Evolutionary conservation across 2,888 invertebrate species (phyloP), one percentile per base, ranked within the genome.

Genomic region (Drosophila macrospina): DNA sequence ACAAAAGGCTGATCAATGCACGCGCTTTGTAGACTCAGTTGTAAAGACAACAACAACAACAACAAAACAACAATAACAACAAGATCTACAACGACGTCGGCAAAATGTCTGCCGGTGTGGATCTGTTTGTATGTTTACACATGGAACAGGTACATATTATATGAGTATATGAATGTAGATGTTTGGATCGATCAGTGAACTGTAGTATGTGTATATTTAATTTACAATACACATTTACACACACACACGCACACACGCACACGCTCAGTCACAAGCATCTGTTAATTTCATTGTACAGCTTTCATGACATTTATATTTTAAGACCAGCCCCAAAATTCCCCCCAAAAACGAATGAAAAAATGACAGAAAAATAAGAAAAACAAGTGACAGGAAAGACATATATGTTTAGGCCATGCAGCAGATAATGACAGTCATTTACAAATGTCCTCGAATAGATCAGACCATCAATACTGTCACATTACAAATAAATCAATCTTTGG

Each of bases 1-100:
- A 86, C 83, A 86, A 83, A 86, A 74, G 86, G 52, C 67, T 45
- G 73, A 62, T 74, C 73, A 75, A 76, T 83, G 80, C 84, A 80
- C 69, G 66, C 65, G 78, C 61, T 69, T 51, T 86, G 82, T 86
- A 61, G 78, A 83, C 67, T 74, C 86, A 83, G 86, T 78, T 86
- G 86, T 83, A 78, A 82, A 48, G 57, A 42, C 62, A 37, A 42
- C 60, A 36, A 51, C 42, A 13, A 36, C 48, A 20, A 20, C 2
- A 20, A 20, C 20, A 20, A 20, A 32, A 45, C 39, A 15, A 32
- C 41, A n/a, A 36, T n/a, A n/a, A n/a, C n/a, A n/a, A n/a, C n/a
- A n/a, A n/a, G n/a, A n/a, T n/a, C n/a, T n/a, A n/a, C 42, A 30
- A 42, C 26, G 37, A 20, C 37, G 57, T n/a, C 48, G 59, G 55